Base-by-base conservation (phyloP, 2,888 invertebrate genomes). In the Cephus sareptanus region DNA sequence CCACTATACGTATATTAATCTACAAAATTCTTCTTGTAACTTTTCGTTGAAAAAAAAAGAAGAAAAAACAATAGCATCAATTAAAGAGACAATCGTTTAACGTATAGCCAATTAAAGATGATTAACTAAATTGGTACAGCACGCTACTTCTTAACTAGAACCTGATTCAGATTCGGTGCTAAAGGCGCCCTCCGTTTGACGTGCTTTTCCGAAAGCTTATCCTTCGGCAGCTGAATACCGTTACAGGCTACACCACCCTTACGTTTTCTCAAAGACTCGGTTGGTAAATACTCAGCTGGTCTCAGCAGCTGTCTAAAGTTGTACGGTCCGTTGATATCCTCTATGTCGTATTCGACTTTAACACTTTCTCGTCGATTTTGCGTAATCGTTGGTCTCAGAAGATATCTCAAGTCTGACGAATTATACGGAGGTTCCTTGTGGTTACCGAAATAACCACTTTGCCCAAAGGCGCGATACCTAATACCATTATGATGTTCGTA, bases 191-290 rank as follows among this genome's bases (percentile, higher is more conserved):
- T 85, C 81, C 90, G 86, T 34, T 90, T 90, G 9, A 90, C 85
- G 68, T 89, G 86, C 73, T 90, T 91, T 74, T 87, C 89, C 13
- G 88, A 82, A 34, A 86, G 79, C 75, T 83, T 86, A 75, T 88
- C 86, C 56, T 86, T 89, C 31, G 83, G 76, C 3, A 81, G 76
- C 0, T 82, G 77, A 4, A 82, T 81, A 6, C 85, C 87, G 37
- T 87, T 89, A n/a, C 82, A 81, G 34, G 79, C 83, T 3, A 87
- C 70, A 15, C 92, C 91, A 0, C 94, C 94, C 89, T 94, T 94
- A 31, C 94, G 92, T 86, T 95, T 95, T 34, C 95, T 92, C 76
- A 95, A 91, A 73, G 95, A 95, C 83, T 95, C 95, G 0, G 95
- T 95, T 0, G 95, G 95, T 2, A 95, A 94, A 80, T 92, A 92